Percentiles rank a stretch among this genome's conserved stretches.
These are phyloP conservation scores for Dorcus parallelipipedus DNA, from an alignment of 2,888 invertebrate species.

Conservation along the genomic window DNA sequence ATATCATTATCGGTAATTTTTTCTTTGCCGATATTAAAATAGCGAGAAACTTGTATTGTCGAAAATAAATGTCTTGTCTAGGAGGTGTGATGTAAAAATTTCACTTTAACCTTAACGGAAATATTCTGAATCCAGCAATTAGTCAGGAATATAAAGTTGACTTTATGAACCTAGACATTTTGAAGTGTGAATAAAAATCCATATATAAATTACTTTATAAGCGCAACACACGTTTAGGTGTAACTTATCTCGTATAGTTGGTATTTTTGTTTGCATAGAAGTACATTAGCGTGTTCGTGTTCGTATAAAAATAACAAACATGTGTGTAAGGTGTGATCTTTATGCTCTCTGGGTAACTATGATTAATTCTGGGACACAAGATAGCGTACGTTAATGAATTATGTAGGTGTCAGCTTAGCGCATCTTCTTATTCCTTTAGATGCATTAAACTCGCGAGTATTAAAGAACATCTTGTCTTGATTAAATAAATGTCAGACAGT, in stretches of 20 bases:
- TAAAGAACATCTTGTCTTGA: slow-evolving; percentile 28
- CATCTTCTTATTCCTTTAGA: slow-evolving; percentile 25
- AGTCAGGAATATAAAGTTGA: slow-evolving; percentile 36
- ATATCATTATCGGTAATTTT: too few species aligned
- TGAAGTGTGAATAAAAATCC: slow-evolving; percentile 29
- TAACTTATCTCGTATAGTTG: slow-evolving; percentile 43
- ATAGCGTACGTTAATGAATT: slow-evolving; percentile 43
- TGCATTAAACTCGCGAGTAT: slow-evolving; percentile 26
- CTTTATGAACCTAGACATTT: slow-evolving; percentile 37
- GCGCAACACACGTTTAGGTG: slow-evolving; percentile 39
- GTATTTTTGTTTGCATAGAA: slow-evolving; percentile 41
- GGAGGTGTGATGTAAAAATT: neutral
- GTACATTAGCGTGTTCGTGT: slow-evolving; percentile 45
- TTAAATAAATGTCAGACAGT: slow-evolving; percentile 30
- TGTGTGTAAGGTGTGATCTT: slow-evolving; percentile 42
- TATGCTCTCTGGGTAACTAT: slow-evolving; percentile 43
- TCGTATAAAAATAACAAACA: slow-evolving; percentile 41
- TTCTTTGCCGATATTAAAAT: too few species aligned
- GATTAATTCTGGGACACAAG: slow-evolving; percentile 42
- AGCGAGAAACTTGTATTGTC: too few species aligned
- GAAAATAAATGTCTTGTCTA: too few species aligned
- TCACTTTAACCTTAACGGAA: slow-evolving; percentile 7
- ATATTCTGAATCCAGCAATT: slow-evolving; percentile 13
- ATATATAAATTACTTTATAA: slow-evolving; percentile 42
- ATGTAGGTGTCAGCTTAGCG: slow-evolving; percentile 38